phyloP scores from a whole-genome alignment of 2,797 vertebrate genomes.

The Sparus aurata region DNA sequence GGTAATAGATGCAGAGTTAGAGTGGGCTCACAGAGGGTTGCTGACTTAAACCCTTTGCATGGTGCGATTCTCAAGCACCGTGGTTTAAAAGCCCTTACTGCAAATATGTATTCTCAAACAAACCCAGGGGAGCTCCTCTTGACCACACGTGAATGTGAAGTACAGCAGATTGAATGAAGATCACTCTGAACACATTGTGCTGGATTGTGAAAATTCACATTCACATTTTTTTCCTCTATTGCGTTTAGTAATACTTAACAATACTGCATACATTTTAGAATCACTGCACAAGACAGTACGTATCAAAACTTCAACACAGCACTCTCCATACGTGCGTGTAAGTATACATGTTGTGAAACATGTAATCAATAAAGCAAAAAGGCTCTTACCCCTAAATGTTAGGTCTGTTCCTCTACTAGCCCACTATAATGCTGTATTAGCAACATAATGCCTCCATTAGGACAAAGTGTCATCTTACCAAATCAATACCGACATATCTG shows the following conservation, averaged over 20 bases:
- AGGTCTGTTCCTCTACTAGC: slow-evolving; percentile 38
- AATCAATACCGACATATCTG: slow-evolving; percentile 81
- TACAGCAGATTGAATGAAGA: background rate
- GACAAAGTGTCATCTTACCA: slow-evolving; percentile 78
- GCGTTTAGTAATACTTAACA: background rate
- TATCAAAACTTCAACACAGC: background rate
- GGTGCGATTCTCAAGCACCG: background rate
- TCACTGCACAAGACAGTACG: background rate
- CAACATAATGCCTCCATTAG: slow-evolving; percentile 80
- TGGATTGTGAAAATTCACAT: background rate
- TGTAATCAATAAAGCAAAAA: slow-evolving; percentile 61
- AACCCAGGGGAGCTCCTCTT: background rate
- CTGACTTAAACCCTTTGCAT: background rate
- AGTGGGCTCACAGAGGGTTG: background rate
- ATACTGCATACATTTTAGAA: background rate
- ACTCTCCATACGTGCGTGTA: slow-evolving; percentile 6
- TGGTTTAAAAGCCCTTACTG: background rate
- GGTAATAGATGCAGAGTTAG: background rate
- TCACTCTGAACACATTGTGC: background rate
- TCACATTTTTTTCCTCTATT: background rate
- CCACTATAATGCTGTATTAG: slow-evolving; percentile 67
- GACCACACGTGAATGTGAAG: background rate
- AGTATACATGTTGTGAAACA: slow-evolving; percentile 36
- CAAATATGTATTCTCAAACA: slow-evolving; percentile 8
- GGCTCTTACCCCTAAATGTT: slow-evolving; percentile 59